These are phyloP conservation scores for Campylomormyrus tamandua DNA, from an alignment of 2,113 vertebrate genomes.

Conservation along the genomic window DNA sequence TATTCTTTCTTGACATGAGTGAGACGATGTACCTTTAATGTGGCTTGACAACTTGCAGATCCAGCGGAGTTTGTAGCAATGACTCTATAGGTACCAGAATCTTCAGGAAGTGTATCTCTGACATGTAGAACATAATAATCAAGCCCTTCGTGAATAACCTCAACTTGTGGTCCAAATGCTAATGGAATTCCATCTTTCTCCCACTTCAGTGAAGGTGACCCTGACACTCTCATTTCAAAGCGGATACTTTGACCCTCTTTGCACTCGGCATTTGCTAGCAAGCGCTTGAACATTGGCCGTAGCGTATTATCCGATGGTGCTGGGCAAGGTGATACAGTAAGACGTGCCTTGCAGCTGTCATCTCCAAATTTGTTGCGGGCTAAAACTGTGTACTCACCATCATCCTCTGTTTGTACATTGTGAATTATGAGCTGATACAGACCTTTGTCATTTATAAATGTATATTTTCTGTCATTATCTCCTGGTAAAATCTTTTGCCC, in stretches of 20 bases:
- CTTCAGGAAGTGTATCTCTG: constrained; percentile 83
- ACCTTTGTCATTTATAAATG: constrained; percentile 86
- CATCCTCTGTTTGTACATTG: constrained; percentile 74
- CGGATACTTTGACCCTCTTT: constrained; percentile 83
- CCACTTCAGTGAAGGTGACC: constrained; percentile 81
- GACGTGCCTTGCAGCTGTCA: constrained; percentile 91
- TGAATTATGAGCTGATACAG: constrained; percentile 87
- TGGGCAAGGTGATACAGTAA: constrained; percentile 79
- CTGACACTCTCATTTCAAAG: constrained; percentile 94
- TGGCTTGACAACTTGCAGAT: constrained; percentile 90
- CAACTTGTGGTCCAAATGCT: constrained; percentile 82
- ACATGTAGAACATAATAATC: constrained; percentile 93
- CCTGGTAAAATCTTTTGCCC: constrained; percentile 90
- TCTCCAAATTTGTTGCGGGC: constrained; percentile 89
- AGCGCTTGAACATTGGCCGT: constrained; percentile 97
- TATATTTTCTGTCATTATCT: constrained; percentile 86
- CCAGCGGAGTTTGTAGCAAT: constrained; percentile 93
- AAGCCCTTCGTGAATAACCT: constrained; percentile 89
- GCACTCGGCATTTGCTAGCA: constrained; percentile 89
- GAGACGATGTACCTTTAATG: constrained; percentile 80
- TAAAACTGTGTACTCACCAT: constrained; percentile 85
- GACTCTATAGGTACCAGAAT: constrained; percentile 90
- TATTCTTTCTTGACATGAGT: constrained; percentile 84
- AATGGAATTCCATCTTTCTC: constrained; percentile 90
- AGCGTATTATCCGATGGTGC: constrained; percentile 81